Evolutionary conservation across 2,113 vertebrate species (phyloP).

Genomic region (Pterocles orientalis): DNA sequence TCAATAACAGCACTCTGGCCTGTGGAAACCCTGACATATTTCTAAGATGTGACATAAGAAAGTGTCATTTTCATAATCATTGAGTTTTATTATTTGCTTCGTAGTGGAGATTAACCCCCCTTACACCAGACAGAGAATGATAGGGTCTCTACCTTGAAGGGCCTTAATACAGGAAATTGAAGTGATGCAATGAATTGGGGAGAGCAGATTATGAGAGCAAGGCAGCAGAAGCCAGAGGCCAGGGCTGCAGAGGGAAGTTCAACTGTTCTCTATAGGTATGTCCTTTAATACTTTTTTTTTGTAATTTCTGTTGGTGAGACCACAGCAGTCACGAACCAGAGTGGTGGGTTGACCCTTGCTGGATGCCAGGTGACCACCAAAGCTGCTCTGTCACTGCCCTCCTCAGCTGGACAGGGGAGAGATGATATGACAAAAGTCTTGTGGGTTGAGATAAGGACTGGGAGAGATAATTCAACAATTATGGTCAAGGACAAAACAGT

Average conservation of each 20-base stretch:
- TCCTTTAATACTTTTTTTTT: neutral
- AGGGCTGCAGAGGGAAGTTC: neutral
- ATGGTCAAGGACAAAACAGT: too few species aligned
- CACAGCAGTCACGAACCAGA: neutral
- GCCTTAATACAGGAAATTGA: neutral
- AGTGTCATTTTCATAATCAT: neutral
- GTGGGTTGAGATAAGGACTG: too few species aligned
- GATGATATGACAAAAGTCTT: too few species aligned
- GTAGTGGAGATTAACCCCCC: neutral
- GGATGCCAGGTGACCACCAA: too few species aligned
- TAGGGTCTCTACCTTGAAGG: neutral
- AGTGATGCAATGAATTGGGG: neutral
- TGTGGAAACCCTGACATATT: neutral
- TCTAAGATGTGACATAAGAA: neutral
- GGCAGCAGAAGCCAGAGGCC: neutral
- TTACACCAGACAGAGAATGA: neutral
- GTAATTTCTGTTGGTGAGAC: neutral
- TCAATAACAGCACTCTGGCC: neutral
- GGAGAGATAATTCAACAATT: too few species aligned
- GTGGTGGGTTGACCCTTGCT: too few species aligned
- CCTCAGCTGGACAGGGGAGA: too few species aligned
- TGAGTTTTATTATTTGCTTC: neutral
- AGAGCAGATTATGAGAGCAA: neutral
- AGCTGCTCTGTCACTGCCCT: too few species aligned
- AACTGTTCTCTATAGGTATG: neutral